A percentile compares a stretch with the other conserved stretches of the same genome.
Evolutionary conservation across 2,888 invertebrate species (phyloP).

Genomic region (Incurvaria masculella): DNA sequence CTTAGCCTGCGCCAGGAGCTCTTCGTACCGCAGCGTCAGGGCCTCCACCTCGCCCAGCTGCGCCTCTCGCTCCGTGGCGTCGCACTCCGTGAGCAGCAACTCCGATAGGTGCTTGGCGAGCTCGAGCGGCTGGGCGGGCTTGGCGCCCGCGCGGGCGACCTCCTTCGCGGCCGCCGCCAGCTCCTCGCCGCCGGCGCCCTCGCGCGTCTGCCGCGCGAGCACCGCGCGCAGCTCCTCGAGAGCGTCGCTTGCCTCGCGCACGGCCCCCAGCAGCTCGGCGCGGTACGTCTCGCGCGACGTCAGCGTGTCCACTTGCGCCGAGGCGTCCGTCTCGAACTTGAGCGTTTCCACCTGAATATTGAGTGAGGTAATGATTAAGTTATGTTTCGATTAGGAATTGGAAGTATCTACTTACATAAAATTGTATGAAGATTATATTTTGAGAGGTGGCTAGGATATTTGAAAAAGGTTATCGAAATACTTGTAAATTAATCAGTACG

Average conservation of each 20-base stretch:
- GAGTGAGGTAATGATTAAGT: too few species aligned
- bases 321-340: constrained; percentile 71
- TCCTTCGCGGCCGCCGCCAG: constrained; percentile 64
- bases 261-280: constrained; percentile 70
- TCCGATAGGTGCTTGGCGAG: constrained; percentile 76
- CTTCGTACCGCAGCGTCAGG: constrained; percentile 65
- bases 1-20: constrained; percentile 67
- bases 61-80: constrained; percentile 63
- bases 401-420: too few species aligned
- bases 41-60: constrained; percentile 62
- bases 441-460: too few species aligned
- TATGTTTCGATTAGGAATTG: too few species aligned
- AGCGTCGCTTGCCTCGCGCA: constrained; percentile 66
- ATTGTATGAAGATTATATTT: too few species aligned
- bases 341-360: constrained; percentile 70
- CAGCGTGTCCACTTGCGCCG: constrained; percentile 80
- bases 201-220: constrained; percentile 31
- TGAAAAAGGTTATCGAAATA: too few species aligned
- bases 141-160: constrained; percentile 72
- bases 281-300: constrained; percentile 82
- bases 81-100: constrained; percentile 70
- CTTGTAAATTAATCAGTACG: too few species aligned
- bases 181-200: constrained; percentile 56
- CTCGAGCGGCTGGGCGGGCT: constrained; percentile 78
- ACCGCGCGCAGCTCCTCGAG: constrained; percentile 65